These are phyloP conservation scores for Harmothoe impar DNA, from an alignment of 2,888 invertebrate species.

Conservation along the genomic window DNA sequence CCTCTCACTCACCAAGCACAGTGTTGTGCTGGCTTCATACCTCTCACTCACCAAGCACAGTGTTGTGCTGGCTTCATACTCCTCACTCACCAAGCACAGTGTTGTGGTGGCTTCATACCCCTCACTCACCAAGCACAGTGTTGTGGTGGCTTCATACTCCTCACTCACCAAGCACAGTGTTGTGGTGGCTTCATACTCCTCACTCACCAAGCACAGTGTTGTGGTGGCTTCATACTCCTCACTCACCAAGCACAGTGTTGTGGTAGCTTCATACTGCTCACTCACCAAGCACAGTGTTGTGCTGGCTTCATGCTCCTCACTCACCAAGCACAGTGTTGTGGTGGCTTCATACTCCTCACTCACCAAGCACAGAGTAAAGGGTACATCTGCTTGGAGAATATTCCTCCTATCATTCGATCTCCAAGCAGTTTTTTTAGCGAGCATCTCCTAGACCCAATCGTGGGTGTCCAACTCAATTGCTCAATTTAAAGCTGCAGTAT, in stretches of 20 bases:
- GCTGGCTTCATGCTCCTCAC: background rate
- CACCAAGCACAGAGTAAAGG: background rate
- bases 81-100: background rate
- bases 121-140: background rate
- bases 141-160: no score
- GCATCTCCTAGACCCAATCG: no score
- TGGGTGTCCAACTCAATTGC: no score
- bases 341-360: background rate
- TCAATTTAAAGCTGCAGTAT: no score
- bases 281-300: background rate
- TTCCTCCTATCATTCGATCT: background rate
- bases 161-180: background rate
- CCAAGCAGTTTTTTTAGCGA: no score
- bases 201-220: background rate
- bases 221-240: no score
- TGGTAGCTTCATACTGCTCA: background rate
- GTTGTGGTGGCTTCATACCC: no score
- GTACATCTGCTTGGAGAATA: no score
- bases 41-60: background rate
- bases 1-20: background rate
- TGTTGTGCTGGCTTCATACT: no score
- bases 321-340: background rate
- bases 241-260: background rate
- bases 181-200: no score
- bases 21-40: background rate